Evolutionary conservation across 2,113 vertebrate genomes (phyloP), one percentile per base, ranked within the genome.

Genomic region (Chaenocephalus aceratus): DNA sequence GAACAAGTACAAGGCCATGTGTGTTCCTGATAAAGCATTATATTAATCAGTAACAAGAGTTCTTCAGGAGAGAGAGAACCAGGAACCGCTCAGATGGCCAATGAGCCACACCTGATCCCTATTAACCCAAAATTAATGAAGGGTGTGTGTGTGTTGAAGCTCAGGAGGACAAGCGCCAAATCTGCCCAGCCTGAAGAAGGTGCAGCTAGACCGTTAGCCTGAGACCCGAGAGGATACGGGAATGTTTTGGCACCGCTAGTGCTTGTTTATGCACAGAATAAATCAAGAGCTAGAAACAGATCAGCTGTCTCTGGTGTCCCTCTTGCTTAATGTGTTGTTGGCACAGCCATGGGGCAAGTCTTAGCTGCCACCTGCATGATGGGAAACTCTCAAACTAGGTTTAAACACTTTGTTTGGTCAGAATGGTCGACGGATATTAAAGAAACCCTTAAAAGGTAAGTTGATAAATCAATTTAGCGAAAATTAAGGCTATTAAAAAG

Each of bases 41-140:
- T 15, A 9, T 66, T 60, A 65, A 58, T 65, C 15, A 5, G 2
- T 26, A 53, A 34, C 34, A 36, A 21, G 72, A 14, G 26, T 12
- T n/a, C 45, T 49, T 74, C 10, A 14, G n/a, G 72, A 16, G 57
- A 53, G 15, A 56, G 46, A 54, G 45, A 70, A 7, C 45, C 21
- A 53, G 62, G 45, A 79, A 60, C 41, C 10, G 12, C 41, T 10
- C 45, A 64, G 68, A 64, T 62, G 57, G 64, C 68, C 30, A 77
- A 23, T 11, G 4, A 64, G 59, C 18, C 51, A 30, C 80, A 81
- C 67, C 75, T 84, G 86, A 90, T 74, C 75, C 63, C 63, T 13
- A 56, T 88, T 84, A 84, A 81, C 45, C 56, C 34, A 13, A 63
- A 41, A 49, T 54, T 74, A 82, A 74, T 67, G 49, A 69, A 62